Evolutionary conservation across 2,888 invertebrate species (phyloP), one percentile per base, ranked within the genome.

Genomic region (Cataglyphis livida): DNA sequence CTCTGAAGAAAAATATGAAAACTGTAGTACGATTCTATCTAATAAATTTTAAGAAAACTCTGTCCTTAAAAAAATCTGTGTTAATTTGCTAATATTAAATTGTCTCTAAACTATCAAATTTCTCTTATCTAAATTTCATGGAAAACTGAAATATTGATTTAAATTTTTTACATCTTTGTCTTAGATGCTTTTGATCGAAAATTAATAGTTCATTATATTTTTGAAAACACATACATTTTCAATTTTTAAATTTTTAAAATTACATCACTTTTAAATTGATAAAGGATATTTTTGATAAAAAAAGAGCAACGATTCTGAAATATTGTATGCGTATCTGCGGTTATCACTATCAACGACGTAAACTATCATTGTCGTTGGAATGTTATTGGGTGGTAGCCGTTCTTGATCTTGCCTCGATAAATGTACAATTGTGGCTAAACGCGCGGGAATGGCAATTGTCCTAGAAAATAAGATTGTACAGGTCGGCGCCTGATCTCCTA

Each of bases 401-500:
- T 90, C 90, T 90, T 90, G 91, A 90, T 91, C 89, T 88, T 90
- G 90, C 85, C 84, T 74, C 84, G 82, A 78, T 59, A 70, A 51
- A 70, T 41, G 81, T 64, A 70, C 82, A 84, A 87, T 82, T 85
- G 86, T 73, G 82, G 81, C 74, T 66, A 41, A 71, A 44, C 76
- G 59, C 65, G 64, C 82, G 57, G 70, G 87, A 87, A 84, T 79
- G 85, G 68, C 82, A 89, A 88, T 89, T 90, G 89, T 88, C 88
- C 87, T 89, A 89, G 84, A 90, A 89, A 90, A 88, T 87, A 84
- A 87, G 90, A 90, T 88, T 89, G 88, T 87, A 88, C 85, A 59
- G 73, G 86, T 84, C 84, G 87, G 85, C 87, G 90, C 85, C 83
- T 48, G 54, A 57, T 51, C 7, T 15, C 7, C 25, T 21, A 66